These are phyloP conservation scores for Parazoanthus darwini DNA, from an alignment of 92 coral and sea anemone genomes.

Conservation along the genomic window DNA sequence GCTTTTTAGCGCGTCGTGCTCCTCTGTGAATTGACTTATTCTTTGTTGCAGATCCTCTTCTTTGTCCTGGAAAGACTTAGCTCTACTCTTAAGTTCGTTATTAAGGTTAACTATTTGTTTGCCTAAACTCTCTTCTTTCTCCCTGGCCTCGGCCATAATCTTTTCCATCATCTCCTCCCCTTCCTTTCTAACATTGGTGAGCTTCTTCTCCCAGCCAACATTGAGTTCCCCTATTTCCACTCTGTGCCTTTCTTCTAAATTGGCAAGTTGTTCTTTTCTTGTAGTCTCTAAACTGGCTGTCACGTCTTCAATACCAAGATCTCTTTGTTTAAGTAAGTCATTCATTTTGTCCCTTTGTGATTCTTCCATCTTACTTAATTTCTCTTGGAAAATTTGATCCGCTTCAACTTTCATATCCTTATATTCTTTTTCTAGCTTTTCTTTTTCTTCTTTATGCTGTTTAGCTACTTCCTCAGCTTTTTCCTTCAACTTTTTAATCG, in stretches of 20 bases:
- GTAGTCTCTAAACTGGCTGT: constrained; percentile 69
- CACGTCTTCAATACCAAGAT: constrained; percentile 86
- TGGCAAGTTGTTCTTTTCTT: constrained; percentile 80
- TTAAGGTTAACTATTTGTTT: constrained; percentile 73
- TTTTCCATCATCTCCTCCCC: constrained; percentile 84
- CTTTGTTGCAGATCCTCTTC: constrained; percentile 71
- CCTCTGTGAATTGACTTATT: constrained; percentile 64
- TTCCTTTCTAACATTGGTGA: constrained; percentile 83
- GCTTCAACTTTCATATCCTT: constrained; percentile 52
- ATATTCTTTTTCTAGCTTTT: constrained; percentile 52
- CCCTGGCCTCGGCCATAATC: constrained; percentile 76
- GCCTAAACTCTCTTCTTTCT: constrained; percentile 80
- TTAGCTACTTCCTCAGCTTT: constrained; percentile 53
- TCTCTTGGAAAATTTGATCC: constrained; percentile 66
- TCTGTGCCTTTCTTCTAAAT: constrained; percentile 78
- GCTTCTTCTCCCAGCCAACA: constrained; percentile 88
- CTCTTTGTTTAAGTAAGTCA: constrained; percentile 78
- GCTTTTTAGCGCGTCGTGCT: constrained; percentile 61
- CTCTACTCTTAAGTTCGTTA: constrained; percentile 65
- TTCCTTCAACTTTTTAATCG: constrained; percentile 60
- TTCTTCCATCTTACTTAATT: constrained; percentile 79
- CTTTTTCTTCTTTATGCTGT: constrained; percentile 61
- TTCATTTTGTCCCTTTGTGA: constrained; percentile 62
- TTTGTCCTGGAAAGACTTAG: constrained; percentile 54
- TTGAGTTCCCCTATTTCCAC: constrained; percentile 85